A percentile compares a stretch with the other conserved stretches of the same genome.
Conservation (phyloP, 2,113 vertebrate genomes). For the Microcebus tavaratra region DNA sequence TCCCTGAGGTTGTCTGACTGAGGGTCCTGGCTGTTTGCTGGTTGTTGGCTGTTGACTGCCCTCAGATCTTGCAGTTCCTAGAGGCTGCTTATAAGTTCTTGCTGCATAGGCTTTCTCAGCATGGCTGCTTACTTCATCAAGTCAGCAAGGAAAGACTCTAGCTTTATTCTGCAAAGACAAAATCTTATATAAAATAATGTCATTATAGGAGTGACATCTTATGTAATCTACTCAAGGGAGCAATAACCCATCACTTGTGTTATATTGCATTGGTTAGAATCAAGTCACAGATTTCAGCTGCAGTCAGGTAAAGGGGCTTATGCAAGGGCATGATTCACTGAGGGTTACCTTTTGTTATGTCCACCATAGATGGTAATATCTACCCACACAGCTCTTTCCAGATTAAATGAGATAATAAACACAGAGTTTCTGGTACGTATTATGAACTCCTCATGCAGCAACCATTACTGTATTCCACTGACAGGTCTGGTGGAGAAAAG, state of each 20-base stretch:
- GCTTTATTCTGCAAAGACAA: background rate
- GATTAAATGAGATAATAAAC: background rate
- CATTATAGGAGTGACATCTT: background rate
- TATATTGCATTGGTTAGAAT: background rate
- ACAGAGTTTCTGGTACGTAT: background rate
- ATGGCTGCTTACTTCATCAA: background rate
- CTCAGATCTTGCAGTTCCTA: background rate
- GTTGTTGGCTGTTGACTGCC: background rate
- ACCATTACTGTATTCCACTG: background rate
- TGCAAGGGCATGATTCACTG: background rate
- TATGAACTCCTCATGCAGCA: background rate
- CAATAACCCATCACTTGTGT: background rate
- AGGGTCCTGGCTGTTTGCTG: background rate
- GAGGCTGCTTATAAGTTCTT: background rate
- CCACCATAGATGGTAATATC: background rate
- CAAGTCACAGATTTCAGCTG: background rate
- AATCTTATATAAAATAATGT: background rate
- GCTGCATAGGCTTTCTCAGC: background rate
- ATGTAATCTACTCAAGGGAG: background rate
- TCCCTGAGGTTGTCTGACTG: background rate
- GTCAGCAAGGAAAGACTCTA: background rate
- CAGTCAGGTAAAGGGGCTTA: background rate
- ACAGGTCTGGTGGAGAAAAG: background rate
- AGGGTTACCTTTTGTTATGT: background rate
- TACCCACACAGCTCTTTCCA: background rate